These are phyloP conservation scores for Lates calcarifer DNA, from an alignment of 2,113 vertebrate genomes.

Conservation along the genomic window DNA sequence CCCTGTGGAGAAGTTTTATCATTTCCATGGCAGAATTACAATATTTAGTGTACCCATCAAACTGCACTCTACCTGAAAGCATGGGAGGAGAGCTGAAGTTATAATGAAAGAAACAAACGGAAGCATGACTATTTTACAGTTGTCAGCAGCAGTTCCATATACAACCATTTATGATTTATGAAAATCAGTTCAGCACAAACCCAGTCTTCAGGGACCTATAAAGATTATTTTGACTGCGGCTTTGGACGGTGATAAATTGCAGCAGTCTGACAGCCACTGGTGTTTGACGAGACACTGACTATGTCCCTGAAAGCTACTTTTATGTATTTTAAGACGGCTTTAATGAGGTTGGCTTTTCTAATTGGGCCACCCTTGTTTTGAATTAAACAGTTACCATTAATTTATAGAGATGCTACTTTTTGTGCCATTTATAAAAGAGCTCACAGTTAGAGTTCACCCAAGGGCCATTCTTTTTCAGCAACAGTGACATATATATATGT, in stretches of 20 bases:
- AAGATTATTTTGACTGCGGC: conserved; percentile 25
- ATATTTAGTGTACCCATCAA: conserved; percentile 9
- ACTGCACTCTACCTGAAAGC: not conserved
- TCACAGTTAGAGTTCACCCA: not conserved
- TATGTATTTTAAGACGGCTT: conserved; percentile 18
- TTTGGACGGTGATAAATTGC: conserved; percentile 21
- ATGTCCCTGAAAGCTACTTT: conserved; percentile 20
- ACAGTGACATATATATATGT: too few relatives aligned
- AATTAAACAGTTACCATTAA: conserved; percentile 1
- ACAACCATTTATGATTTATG: not conserved
- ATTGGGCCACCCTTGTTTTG: conserved; percentile 18
- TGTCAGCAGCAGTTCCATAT: not conserved
- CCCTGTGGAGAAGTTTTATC: conserved; percentile 13
- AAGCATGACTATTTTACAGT: not conserved
- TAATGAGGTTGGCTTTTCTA: conserved; percentile 22
- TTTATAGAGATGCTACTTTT: not conserved
- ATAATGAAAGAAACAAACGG: not conserved
- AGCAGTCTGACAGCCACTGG: conserved; percentile 11
- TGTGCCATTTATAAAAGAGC: conserved; percentile 15
- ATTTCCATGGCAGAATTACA: conserved; percentile 6
- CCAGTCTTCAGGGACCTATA: conserved; percentile 13
- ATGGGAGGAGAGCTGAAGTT: not conserved
- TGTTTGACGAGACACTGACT: conserved; percentile 28
- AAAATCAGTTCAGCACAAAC: conserved; percentile 29
- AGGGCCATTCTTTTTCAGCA: not conserved